These are phyloP conservation scores for Drosophila ezoana DNA, from an alignment of 2,888 invertebrate species.

Conservation along the genomic window DNA sequence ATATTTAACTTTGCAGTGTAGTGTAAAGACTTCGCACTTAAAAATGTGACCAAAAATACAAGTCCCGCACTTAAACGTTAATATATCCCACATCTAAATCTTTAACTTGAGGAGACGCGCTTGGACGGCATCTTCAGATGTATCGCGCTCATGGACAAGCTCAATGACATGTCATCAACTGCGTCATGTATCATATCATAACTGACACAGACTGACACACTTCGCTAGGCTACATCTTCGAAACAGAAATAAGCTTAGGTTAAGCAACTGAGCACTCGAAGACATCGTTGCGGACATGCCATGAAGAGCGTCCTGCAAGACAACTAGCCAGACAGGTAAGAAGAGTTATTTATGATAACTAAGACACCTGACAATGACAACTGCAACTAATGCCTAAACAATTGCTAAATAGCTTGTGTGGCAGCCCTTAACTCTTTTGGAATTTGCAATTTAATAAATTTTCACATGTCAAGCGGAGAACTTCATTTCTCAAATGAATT, in stretches of 20 bases:
- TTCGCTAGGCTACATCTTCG: too few species aligned
- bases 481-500: conserved; percentile 9
- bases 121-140: not conserved
- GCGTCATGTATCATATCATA: not conserved
- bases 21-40: too few species aligned
- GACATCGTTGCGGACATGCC: not conserved
- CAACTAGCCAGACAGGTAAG: not conserved
- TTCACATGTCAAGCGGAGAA: conserved; percentile 6
- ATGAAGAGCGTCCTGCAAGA: not conserved
- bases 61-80: not conserved
- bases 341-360: too few species aligned
- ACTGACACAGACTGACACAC: too few species aligned
- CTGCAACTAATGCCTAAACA: too few species aligned
- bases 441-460: conserved; percentile 4
- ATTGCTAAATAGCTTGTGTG: too few species aligned
- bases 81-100: not conserved
- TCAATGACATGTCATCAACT: not conserved
- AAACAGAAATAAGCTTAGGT: too few species aligned
- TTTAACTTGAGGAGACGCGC: not conserved
- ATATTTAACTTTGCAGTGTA: not conserved
- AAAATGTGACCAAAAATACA: not conserved
- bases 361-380: too few species aligned
- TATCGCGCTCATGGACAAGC: not conserved
- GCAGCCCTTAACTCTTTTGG: not conserved
- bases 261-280: too few species aligned